phyloP scores from a whole-genome alignment of 2,797 vertebrate species.

The Gobio occitaniae region DNA sequence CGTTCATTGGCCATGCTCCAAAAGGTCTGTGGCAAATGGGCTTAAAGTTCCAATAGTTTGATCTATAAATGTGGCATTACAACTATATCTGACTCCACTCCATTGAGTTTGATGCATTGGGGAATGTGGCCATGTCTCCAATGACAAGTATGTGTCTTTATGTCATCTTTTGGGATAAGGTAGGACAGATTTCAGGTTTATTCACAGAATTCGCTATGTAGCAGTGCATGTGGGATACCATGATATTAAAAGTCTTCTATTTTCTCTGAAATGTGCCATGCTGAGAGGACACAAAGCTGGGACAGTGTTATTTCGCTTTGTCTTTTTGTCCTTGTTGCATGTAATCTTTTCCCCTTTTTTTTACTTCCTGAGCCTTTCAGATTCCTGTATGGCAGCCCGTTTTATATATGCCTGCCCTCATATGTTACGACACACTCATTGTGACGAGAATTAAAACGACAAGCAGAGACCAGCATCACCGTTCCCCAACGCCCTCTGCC shows the following conservation, averaged over 20 bases:
- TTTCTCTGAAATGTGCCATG: conserved; percentile 30
- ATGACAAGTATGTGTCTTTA: neutral
- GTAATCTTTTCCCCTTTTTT: neutral
- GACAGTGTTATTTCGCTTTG: conserved; percentile 51
- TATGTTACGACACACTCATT: conserved; percentile 2
- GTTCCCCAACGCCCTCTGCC: neutral
- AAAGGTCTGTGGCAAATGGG: neutral
- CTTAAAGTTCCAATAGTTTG: neutral
- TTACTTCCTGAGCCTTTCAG: conserved; percentile 22
- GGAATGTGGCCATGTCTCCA: neutral
- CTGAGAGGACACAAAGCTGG: conserved; percentile 54
- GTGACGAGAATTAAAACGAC: neutral
- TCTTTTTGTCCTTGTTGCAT: conserved; percentile 58
- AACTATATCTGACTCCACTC: neutral
- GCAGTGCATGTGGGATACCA: neutral
- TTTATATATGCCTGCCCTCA: neutral
- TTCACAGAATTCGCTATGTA: neutral
- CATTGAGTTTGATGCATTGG: neutral
- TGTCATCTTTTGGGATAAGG: neutral
- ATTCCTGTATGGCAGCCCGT: conserved; percentile 3
- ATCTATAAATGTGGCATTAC: neutral
- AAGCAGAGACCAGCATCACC: neutral
- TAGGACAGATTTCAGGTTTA: neutral
- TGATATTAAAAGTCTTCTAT: conserved; percentile 24
- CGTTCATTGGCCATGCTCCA: neutral